A percentile compares a stretch with the other conserved stretches of the same genome.
These are phyloP conservation scores for Drosophila buzzatii DNA, from an alignment of 2,888 invertebrate species.

Conservation along the genomic window DNA sequence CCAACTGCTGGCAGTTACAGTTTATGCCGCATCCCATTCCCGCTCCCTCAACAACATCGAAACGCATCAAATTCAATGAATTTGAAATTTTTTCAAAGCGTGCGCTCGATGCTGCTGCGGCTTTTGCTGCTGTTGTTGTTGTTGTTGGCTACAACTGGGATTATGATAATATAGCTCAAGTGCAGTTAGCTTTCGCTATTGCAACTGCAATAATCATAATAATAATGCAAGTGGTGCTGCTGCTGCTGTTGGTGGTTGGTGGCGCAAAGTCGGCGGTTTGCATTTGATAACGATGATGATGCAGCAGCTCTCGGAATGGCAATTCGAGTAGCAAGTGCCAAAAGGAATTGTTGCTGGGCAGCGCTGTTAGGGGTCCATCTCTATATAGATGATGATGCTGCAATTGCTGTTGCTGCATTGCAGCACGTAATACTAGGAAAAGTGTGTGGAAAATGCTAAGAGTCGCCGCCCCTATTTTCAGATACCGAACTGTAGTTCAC, in stretches of 20 bases:
- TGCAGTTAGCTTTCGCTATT: slow-evolving; percentile 72
- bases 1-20: slow-evolving; percentile 44
- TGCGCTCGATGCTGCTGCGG: slow-evolving; percentile 10
- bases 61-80: slow-evolving; percentile 73
- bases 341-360: slow-evolving; percentile 19
- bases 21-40: not conserved
- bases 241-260: slow-evolving; percentile 21
- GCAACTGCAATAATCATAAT: slow-evolving; percentile 71
- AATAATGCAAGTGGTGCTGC: slow-evolving; percentile 62
- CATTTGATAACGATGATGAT: slow-evolving; percentile 71
- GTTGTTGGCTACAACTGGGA: slow-evolving; percentile 59
- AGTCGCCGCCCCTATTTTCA: not conserved
- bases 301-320: slow-evolving; percentile 47
- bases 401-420: not conserved
- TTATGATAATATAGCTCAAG: slow-evolving; percentile 77
- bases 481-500: not conserved
- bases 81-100: slow-evolving; percentile 61
- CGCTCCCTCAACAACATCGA: slow-evolving; percentile 15
- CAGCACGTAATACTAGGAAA: slow-evolving; percentile 51
- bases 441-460: slow-evolving; percentile 34
- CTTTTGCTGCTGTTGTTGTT: slow-evolving; percentile 37
- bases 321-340: slow-evolving; percentile 28
- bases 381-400: slow-evolving; percentile 11
- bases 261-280: slow-evolving; percentile 38
- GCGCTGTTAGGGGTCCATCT: not conserved